Conservation (phyloP, 2,797 vertebrate species). For the Chromis chromis region DNA sequence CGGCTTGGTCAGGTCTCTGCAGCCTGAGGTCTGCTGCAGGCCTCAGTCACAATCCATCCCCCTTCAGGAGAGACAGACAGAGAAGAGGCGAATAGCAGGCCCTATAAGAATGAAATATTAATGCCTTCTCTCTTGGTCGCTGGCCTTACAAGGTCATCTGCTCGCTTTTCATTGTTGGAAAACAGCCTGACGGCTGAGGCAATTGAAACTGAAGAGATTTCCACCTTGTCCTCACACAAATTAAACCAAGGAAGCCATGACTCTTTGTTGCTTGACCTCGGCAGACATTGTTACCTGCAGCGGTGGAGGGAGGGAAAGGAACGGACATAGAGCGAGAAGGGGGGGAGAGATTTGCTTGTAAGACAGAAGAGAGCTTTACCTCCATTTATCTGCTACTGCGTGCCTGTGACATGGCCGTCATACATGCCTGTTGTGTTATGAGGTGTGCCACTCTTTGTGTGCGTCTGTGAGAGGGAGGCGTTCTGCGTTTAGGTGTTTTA, state of each 20-base stretch:
- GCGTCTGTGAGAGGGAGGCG: slow-evolving; percentile 2
- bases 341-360: slow-evolving; percentile 8
- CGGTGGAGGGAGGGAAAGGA: slow-evolving; percentile 9
- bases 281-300: slow-evolving; percentile 66
- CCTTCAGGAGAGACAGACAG: slow-evolving; percentile 43
- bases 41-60: slow-evolving; percentile 46
- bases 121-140: slow-evolving; percentile 69
- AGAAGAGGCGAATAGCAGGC: slow-evolving; percentile 37
- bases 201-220: slow-evolving; percentile 78
- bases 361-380: slow-evolving; percentile 33
- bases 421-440: slow-evolving; percentile 32
- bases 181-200: slow-evolving; percentile 67
- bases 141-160: slow-evolving; percentile 78
- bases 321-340: neutral
- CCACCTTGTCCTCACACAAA: slow-evolving; percentile 70
- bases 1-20: slow-evolving; percentile 14
- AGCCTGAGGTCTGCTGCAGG: slow-evolving; percentile 38
- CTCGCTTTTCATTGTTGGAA: slow-evolving; percentile 74
- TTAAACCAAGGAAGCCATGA: slow-evolving; percentile 69
- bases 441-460: slow-evolving; percentile 11
- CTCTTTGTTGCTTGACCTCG: slow-evolving; percentile 73
- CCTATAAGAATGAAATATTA: slow-evolving; percentile 80
- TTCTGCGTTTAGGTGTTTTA: slow-evolving; percentile 53
- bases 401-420: slow-evolving; percentile 28
- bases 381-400: slow-evolving; percentile 52